A percentile compares a stretch with the other conserved stretches of the same genome.
Conservation (phyloP, 2,888 invertebrate genomes). For the Parnassius smintheus region DNA sequence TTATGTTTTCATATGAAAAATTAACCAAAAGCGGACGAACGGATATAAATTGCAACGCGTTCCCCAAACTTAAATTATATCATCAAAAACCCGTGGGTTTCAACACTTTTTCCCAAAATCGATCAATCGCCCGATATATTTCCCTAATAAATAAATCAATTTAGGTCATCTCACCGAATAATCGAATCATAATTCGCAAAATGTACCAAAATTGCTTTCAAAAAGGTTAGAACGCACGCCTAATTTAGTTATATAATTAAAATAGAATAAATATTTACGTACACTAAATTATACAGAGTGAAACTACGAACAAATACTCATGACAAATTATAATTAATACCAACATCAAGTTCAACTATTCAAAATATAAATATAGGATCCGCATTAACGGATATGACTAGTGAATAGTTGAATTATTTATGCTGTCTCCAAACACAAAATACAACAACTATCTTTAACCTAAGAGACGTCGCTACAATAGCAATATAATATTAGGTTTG, state of each 20-base stretch:
- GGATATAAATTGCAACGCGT: slow-evolving; percentile 29
- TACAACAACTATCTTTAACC: slow-evolving; percentile 72
- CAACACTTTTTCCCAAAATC: slow-evolving; percentile 28
- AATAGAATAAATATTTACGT: slow-evolving; percentile 73
- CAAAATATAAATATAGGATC: slow-evolving; percentile 39
- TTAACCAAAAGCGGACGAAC: slow-evolving; percentile 31
- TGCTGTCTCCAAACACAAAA: slow-evolving; percentile 61
- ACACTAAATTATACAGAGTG: slow-evolving; percentile 70
- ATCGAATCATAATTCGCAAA: slow-evolving; percentile 33
- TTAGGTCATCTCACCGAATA: slow-evolving; percentile 44
- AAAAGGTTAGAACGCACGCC: slow-evolving; percentile 66
- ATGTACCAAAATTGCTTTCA: slow-evolving; percentile 47
- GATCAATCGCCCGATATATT: slow-evolving; percentile 63
- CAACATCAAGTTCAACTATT: slow-evolving; percentile 53
- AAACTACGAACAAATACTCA: slow-evolving; percentile 64
- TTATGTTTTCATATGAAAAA: slow-evolving; percentile 32
- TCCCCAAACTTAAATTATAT: slow-evolving; percentile 13
- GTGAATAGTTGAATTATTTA: slow-evolving; percentile 56
- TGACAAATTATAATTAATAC: slow-evolving; percentile 57
- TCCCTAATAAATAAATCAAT: slow-evolving; percentile 77
- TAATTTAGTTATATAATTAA: slow-evolving; percentile 56
- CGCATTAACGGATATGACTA: slow-evolving; percentile 48
- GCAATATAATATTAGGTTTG: slow-evolving; percentile 52
- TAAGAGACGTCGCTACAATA: slow-evolving; percentile 55
- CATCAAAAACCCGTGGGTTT: slow-evolving; percentile 27